These are phyloP conservation scores for Scaeva pyrastri DNA, from an alignment of 2,888 invertebrate genomes.

Conservation along the genomic window DNA sequence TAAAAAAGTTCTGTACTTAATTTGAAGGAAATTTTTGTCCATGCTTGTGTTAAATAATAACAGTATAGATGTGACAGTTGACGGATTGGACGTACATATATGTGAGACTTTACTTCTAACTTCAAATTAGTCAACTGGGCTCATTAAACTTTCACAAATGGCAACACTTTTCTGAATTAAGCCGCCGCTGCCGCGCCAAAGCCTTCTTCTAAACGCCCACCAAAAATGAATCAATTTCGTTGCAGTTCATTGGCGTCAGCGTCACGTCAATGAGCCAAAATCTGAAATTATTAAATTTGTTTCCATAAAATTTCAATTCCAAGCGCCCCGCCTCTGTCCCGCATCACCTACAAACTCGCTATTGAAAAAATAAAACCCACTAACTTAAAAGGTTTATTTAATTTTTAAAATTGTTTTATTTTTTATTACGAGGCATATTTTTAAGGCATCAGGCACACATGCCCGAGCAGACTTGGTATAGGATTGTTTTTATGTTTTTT, in stretches of 20 bases:
- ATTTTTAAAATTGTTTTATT: conserved; percentile 49
- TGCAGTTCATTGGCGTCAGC: conserved; percentile 1
- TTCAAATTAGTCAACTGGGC: not conserved
- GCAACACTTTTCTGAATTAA: not conserved
- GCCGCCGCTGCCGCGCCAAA: not conserved
- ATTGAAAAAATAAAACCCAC: conserved; percentile 15
- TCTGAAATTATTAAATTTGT: conserved; percentile 3
- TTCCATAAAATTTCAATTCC: conserved; percentile 48
- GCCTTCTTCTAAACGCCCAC: conserved; percentile 1
- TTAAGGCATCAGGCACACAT: not conserved
- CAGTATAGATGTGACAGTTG: too few relatives aligned
- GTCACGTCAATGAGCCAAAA: not conserved
- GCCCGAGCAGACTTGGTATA: too few relatives aligned
- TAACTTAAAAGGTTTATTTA: conserved; percentile 40
- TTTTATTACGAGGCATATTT: too few relatives aligned
- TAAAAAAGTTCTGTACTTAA: too few relatives aligned
- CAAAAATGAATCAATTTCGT: conserved; percentile 53
- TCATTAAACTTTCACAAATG: not conserved
- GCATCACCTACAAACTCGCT: too few relatives aligned
- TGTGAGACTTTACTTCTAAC: too few relatives aligned
- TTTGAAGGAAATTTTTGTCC: too few relatives aligned
- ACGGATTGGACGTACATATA: too few relatives aligned
- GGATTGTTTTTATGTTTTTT: not conserved
- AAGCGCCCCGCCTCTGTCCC: too few relatives aligned
- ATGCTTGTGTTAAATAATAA: too few relatives aligned